A percentile compares a stretch with the other conserved stretches of the same genome.
phyloP scores from a whole-genome alignment of 2,113 vertebrate species.

The Taurulus bubalis region DNA sequence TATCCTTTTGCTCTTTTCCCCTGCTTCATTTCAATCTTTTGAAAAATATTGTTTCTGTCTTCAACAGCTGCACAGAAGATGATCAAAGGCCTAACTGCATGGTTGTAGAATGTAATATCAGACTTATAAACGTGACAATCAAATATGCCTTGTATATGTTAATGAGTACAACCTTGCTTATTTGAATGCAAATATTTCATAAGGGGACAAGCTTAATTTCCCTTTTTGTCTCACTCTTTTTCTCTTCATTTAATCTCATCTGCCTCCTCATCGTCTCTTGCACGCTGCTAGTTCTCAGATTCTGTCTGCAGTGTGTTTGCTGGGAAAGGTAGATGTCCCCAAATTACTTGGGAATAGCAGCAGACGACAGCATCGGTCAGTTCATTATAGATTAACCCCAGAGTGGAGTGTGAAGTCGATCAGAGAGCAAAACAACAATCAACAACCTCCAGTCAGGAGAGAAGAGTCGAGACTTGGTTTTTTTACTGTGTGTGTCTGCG shows the following conservation, averaged over 20 bases:
- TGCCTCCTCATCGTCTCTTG: not conserved
- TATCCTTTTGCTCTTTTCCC: not conserved
- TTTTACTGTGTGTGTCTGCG: not conserved
- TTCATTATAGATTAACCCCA: slow-evolving; percentile 74
- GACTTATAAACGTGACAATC: not conserved
- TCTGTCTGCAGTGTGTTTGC: slow-evolving; percentile 32
- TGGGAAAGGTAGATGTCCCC: slow-evolving; percentile 51
- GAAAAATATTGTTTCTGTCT: not conserved
- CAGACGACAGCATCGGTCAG: slow-evolving; percentile 56
- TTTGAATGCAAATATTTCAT: not conserved
- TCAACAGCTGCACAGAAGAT: not conserved
- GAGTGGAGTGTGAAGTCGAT: slow-evolving; percentile 53
- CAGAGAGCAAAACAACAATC: slow-evolving; percentile 55
- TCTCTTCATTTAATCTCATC: not conserved
- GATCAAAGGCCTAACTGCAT: not conserved
- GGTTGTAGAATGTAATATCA: not conserved
- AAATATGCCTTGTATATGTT: not conserved
- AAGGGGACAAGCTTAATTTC: not conserved
- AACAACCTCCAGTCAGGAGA: slow-evolving; percentile 31
- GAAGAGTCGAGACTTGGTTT: not conserved
- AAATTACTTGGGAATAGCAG: slow-evolving; percentile 63
- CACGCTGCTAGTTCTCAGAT: not conserved
- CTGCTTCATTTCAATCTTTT: not conserved
- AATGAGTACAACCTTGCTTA: not conserved
- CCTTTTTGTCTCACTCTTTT: not conserved